Base-by-base conservation (phyloP, 2,888 invertebrate genomes). In the Catocala fraxini region DNA sequence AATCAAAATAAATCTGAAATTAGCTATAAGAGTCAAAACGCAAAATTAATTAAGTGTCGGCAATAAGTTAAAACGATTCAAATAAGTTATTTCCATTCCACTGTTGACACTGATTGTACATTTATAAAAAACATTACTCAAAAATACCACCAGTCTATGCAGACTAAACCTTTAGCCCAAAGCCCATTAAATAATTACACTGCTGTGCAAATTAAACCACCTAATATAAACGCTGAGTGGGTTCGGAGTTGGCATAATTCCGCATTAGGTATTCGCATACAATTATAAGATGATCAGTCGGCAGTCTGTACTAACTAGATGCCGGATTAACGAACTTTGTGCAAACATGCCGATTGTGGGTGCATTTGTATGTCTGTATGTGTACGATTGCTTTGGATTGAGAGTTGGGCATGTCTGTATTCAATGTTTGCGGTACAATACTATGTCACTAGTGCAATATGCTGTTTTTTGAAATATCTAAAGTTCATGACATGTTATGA, bases 181-280 rank as follows among this genome's bases (percentile, higher is more conserved):
- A 10, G 43, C 55, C 59, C 45, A 51, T 51, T 25, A 56, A 60
- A 60, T 59, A 54, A 59, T 56, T 46, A 56, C 56, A 56, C 56
- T 61, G 53, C 12, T 52, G 63, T 65, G 51, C 58, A 70, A 73
- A 63, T 63, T 60, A 63, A 70, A 55, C 39, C 42, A n/a, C 56
- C 61, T 62, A 56, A 70, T 51, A 70, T 67, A 65, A 66, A 25
- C 62, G 70, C 70, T 65, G 73, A 74, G 59, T 63, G 62, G 73
- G 45, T 70, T 61, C 63, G 57, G 42, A 70, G 52, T 65, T 63
- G 63, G 74, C 63, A 74, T 77, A 75, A 75, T 73, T 71, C 77
- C 65, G 81, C 77, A 83, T 86, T 83, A 81, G 73, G 73, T 71
- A 85, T 86, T 84, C 87, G 87, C 88, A 88, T 88, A 83, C 83